phyloP scores from a whole-genome alignment of 2,113 vertebrate species.

The Heteronetta atricapilla region DNA sequence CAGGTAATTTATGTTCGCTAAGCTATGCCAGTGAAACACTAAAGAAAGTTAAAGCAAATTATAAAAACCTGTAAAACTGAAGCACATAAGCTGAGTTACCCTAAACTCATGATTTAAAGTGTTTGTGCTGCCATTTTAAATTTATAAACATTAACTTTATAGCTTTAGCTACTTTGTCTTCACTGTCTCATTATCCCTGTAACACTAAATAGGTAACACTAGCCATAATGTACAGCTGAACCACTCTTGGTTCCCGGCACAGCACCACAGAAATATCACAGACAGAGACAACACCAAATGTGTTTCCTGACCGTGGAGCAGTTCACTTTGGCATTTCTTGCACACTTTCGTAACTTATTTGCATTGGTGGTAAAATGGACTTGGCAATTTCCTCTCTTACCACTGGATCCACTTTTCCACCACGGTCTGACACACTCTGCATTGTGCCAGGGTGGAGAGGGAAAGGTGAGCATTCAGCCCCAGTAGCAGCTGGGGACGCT shows the following conservation, averaged over 20 bases:
- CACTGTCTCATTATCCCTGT: background rate
- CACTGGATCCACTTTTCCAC: accelerated
- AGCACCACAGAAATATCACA: background rate
- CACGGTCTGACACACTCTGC: background rate
- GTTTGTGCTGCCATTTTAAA: background rate
- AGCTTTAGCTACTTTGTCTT: background rate
- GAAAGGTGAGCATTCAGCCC: background rate
- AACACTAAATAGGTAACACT: background rate
- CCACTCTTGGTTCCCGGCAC: background rate
- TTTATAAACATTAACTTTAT: background rate
- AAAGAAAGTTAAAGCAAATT: background rate
- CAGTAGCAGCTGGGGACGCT: background rate
- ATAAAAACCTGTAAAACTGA: background rate
- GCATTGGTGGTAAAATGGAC: background rate
- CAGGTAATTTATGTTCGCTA: background rate
- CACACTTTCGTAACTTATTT: background rate
- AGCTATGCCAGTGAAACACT: background rate
- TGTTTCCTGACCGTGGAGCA: accelerated
- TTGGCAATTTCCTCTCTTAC: background rate
- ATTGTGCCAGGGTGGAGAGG: accelerated
- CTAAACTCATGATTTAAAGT: background rate
- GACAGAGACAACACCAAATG: accelerated
- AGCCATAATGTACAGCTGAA: background rate
- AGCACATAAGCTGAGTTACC: background rate
- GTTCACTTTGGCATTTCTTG: background rate